These are phyloP conservation scores for Apodemus sylvaticus DNA, from an alignment of 2,113 vertebrate species.

Conservation along the genomic window DNA sequence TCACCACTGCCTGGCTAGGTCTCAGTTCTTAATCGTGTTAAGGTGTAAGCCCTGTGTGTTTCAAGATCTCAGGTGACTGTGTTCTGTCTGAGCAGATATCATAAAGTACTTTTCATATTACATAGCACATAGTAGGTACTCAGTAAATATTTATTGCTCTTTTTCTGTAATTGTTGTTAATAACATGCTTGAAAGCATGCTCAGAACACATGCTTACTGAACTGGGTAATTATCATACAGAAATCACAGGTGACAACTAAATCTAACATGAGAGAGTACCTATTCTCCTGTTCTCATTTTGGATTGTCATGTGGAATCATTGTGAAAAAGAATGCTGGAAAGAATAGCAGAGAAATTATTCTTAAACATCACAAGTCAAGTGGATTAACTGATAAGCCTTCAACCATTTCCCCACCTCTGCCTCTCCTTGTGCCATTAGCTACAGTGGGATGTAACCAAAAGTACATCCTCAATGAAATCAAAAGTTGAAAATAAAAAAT, in stretches of 20 bases:
- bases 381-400: not conserved
- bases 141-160: not conserved
- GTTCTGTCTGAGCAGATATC: not conserved
- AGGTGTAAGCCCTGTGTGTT: not conserved
- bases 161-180: not conserved
- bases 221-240: not conserved
- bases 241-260: not conserved
- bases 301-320: not conserved
- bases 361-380: not conserved
- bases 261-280: not conserved
- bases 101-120: not conserved
- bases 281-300: not conserved
- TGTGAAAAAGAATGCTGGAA: not conserved
- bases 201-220: not conserved
- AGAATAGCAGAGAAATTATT: not conserved
- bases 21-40: slow-evolving; percentile 10
- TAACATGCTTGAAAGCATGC: not conserved
- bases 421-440: not conserved
- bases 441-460: not conserved
- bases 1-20: not conserved
- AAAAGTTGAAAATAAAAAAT: slow-evolving; percentile 32
- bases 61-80: not conserved
- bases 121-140: not conserved
- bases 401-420: not conserved
- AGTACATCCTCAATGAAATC: not conserved